These are phyloP conservation scores for Adrianichthys oophorus DNA, from an alignment of 2,797 vertebrate species.

Conservation along the genomic window DNA sequence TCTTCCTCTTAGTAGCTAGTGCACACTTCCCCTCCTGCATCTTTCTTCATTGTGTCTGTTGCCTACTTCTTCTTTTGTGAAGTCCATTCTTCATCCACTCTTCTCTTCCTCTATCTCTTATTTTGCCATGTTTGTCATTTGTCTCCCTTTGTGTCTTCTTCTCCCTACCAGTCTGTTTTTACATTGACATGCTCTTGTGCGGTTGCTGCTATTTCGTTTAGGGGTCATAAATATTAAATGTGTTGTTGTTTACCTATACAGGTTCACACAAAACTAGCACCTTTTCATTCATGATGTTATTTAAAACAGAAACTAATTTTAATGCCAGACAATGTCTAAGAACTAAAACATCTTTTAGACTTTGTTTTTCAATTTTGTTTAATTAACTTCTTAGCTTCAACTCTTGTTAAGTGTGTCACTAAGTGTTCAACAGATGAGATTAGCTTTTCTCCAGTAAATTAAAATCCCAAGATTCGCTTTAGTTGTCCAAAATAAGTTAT, in stretches of 20 bases:
- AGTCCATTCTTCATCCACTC: conserved; percentile 13
- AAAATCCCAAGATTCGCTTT: not conserved
- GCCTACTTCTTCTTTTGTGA: conserved; percentile 68
- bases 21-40: conserved; percentile 66
- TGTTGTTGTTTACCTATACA: too few relatives aligned
- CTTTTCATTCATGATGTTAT: too few relatives aligned
- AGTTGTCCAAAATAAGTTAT: not conserved
- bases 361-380: not conserved
- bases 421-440: not conserved
- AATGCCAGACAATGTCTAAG: too few relatives aligned
- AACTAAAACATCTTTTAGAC: too few relatives aligned
- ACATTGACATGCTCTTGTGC: too few relatives aligned
- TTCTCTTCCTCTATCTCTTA: conserved; percentile 22
- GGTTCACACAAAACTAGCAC: too few relatives aligned
- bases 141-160: not conserved
- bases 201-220: too few relatives aligned
- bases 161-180: too few relatives aligned
- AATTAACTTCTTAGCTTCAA: not conserved
- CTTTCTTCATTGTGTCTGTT: conserved; percentile 71
- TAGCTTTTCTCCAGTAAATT: not conserved
- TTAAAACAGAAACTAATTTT: too few relatives aligned
- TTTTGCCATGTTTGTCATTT: conserved; percentile 1
- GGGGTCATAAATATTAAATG: too few relatives aligned
- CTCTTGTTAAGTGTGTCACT: not conserved
- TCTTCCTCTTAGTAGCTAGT: conserved; percentile 45